Conservation (phyloP, 2,113 vertebrate species). For the Caranx ignobilis region DNA sequence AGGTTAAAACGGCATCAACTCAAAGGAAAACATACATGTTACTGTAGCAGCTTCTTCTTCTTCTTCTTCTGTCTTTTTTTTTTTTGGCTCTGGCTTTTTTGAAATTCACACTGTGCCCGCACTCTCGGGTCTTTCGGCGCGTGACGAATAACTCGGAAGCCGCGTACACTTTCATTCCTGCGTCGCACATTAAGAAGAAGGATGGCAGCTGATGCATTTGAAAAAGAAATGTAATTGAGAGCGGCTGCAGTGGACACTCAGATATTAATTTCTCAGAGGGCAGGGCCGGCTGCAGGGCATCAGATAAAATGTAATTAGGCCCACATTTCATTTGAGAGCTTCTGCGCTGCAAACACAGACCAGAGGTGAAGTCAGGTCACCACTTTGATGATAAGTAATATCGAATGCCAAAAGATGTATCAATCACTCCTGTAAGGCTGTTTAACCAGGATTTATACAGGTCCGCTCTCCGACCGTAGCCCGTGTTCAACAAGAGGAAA, state of each 20-base stretch:
- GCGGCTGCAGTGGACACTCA: slow-evolving; percentile 63
- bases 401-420: slow-evolving; percentile 59
- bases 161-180: slow-evolving; percentile 47
- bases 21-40: background rate
- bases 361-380: slow-evolving; percentile 57
- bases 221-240: slow-evolving; percentile 73
- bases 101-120: slow-evolving; percentile 18
- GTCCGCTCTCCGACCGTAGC: background rate
- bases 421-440: slow-evolving; percentile 58
- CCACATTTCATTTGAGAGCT: slow-evolving; percentile 77
- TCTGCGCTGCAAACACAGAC: slow-evolving; percentile 60
- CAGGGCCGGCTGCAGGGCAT: slow-evolving; percentile 69
- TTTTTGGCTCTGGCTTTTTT: background rate
- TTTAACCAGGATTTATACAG: slow-evolving; percentile 41
- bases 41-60: background rate
- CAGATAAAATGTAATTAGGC: slow-evolving; percentile 82
- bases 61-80: background rate
- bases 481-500: background rate
- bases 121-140: slow-evolving; percentile 24
- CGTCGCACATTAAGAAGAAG: slow-evolving; percentile 62
- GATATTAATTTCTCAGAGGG: slow-evolving; percentile 80
- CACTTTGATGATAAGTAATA: slow-evolving; percentile 68
- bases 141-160: slow-evolving; percentile 48
- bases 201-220: slow-evolving; percentile 71
- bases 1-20: background rate